phyloP scores from a whole-genome alignment of 2,113 vertebrate genomes.

The Cinclus cinclus region DNA sequence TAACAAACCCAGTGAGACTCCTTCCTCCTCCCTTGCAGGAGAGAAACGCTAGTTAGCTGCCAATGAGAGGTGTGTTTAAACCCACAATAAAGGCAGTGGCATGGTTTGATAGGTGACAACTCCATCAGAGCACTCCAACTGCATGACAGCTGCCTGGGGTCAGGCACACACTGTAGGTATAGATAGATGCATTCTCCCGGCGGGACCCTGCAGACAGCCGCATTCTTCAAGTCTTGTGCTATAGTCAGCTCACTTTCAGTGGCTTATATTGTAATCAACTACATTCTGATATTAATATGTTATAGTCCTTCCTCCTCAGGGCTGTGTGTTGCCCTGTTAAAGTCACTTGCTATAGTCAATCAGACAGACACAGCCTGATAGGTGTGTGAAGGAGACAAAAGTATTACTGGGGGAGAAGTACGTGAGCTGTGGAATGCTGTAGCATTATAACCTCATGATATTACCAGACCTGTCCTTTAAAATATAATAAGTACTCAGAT shows the following conservation, averaged over 20 bases:
- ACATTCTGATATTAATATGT: conserved; percentile 49
- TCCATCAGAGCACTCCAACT: not conserved
- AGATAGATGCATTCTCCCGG: conserved; percentile 45
- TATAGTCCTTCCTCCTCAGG: not conserved
- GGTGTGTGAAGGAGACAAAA: not conserved
- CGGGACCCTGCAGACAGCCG: conserved; percentile 17
- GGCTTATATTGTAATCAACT: conserved; percentile 40
- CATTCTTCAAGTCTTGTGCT: conserved; percentile 59
- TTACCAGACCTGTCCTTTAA: conserved; percentile 19
- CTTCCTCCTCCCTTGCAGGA: not conserved
- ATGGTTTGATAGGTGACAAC: conserved; percentile 5
- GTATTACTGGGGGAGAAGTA: not conserved
- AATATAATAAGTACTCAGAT: conserved; percentile 8
- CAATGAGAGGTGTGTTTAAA: not conserved
- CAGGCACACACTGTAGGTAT: not conserved
- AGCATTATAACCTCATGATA: not conserved
- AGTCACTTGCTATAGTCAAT: conserved; percentile 63
- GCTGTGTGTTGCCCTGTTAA: not conserved
- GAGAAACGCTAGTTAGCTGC: not conserved
- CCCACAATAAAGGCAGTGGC: not conserved
- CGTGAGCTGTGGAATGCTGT: not conserved
- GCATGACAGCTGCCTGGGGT: conserved; percentile 41
- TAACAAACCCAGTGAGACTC: not conserved
- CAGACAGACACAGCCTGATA: not conserved
- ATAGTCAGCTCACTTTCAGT: conserved; percentile 24